phyloP scores from a whole-genome alignment of 1,140 invertebrate genomes.

The Magallana ariakensis region DNA sequence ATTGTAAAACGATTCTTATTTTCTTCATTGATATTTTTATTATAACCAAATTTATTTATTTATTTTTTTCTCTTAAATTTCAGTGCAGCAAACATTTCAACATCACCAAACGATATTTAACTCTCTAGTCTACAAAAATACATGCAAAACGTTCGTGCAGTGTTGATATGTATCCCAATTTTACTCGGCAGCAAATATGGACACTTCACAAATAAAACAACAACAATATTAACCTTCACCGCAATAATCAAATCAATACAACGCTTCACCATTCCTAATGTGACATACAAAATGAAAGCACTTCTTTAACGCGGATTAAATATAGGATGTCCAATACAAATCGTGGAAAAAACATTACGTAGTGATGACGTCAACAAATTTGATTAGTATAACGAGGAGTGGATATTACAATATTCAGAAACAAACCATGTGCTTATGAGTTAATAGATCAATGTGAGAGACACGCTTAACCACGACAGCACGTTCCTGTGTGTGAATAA shows the following conservation, averaged over 20 bases:
- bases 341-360: neutral
- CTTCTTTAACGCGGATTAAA: neutral
- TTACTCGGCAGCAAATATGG: neutral
- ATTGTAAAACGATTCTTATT: too few species aligned
- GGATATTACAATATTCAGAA: neutral
- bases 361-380: neutral
- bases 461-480: slow-evolving; percentile 10
- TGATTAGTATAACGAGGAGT: neutral
- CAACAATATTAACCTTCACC: neutral
- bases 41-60: neutral
- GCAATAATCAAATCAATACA: neutral
- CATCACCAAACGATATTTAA: neutral
- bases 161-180: neutral
- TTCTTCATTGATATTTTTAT: too few species aligned
- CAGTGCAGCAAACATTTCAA: neutral
- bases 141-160: neutral
- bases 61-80: neutral
- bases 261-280: neutral
- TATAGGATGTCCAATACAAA: neutral
- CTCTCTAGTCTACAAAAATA: neutral
- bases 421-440: neutral
- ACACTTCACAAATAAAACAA: neutral
- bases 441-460: slow-evolving; percentile 11
- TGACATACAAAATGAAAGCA: neutral
- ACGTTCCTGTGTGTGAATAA: slow-evolving; percentile 8